Conservation (phyloP, 2,888 invertebrate genomes). For the Hirtodrosophila alboralis region DNA sequence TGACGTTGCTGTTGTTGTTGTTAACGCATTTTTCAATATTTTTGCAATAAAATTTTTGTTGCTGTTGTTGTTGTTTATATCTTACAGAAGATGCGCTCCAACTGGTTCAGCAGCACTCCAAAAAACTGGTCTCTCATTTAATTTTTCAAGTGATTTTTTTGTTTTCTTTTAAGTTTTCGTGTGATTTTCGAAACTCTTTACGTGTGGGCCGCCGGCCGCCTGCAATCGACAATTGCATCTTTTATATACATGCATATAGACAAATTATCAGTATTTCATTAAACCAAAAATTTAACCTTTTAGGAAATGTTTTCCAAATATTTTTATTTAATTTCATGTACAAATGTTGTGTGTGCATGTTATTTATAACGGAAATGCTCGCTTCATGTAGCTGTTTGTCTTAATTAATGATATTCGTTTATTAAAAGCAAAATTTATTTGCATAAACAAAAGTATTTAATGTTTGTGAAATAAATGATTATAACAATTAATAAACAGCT, state of each 20-base stretch:
- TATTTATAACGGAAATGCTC: conserved; percentile 27
- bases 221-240: conserved; percentile 52
- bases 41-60: conserved; percentile 71
- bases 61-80: conserved; percentile 35
- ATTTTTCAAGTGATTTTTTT: conserved; percentile 37
- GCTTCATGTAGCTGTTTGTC: conserved; percentile 14
- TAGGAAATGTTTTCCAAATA: conserved; percentile 1
- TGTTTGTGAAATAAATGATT: conserved; percentile 56
- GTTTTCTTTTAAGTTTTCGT: conserved; percentile 18
- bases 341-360: neutral
- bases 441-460: conserved; percentile 42
- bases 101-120: conserved; percentile 64
- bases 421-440: conserved; percentile 27
- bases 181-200: conserved; percentile 45
- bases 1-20: conserved; percentile 43
- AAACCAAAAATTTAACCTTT: conserved; percentile 24
- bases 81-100: conserved; percentile 73
- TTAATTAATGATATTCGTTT: conserved; percentile 34
- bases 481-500: conserved; percentile 55
- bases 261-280: conserved; percentile 30
- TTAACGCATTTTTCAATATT: conserved; percentile 77
- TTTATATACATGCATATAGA: conserved; percentile 32
- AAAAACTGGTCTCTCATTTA: conserved; percentile 62
- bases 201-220: conserved; percentile 52
- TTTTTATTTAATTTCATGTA: neutral